A percentile compares a stretch with the other conserved stretches of the same genome.
Evolutionary conservation across 2,113 vertebrate species (phyloP).

Genomic region (Echinops telfairi): DNA sequence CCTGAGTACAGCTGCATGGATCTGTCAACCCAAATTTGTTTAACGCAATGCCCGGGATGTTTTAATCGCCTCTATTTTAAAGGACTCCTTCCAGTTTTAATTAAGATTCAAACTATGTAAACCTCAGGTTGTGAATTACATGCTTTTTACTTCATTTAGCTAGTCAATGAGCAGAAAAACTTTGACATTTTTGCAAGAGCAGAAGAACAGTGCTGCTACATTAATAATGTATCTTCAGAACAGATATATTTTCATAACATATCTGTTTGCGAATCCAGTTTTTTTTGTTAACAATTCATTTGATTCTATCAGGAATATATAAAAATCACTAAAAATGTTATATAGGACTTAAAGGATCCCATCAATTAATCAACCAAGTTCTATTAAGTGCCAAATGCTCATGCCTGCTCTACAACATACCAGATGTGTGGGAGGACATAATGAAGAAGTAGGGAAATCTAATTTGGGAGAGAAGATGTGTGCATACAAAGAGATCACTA

Average conservation of each 20-base stretch:
- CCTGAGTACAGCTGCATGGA: neutral
- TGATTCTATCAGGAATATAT: neutral
- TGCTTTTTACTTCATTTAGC: constrained; percentile 65
- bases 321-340: constrained; percentile 26
- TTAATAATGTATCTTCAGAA: constrained; percentile 47
- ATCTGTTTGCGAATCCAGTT: constrained; percentile 17
- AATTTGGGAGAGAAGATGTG: no score
- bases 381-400: neutral
- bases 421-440: neutral
- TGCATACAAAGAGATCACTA: neutral
- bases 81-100: constrained; percentile 62
- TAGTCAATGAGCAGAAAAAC: constrained; percentile 43
- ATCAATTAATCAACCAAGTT: constrained; percentile 18
- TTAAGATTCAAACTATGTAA: constrained; percentile 63
- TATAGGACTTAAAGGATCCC: constrained; percentile 5
- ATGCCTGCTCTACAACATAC: neutral
- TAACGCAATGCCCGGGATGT: constrained; percentile 18
- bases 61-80: constrained; percentile 36
- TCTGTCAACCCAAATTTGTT: neutral
- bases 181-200: constrained; percentile 41
- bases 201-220: constrained; percentile 49
- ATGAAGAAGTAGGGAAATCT: constrained; percentile 10
- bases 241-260: neutral
- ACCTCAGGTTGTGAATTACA: constrained; percentile 27
- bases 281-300: constrained; percentile 50